phyloP scores from a whole-genome alignment of 2,797 vertebrate genomes.

The Ambastaia sidthimunki region DNA sequence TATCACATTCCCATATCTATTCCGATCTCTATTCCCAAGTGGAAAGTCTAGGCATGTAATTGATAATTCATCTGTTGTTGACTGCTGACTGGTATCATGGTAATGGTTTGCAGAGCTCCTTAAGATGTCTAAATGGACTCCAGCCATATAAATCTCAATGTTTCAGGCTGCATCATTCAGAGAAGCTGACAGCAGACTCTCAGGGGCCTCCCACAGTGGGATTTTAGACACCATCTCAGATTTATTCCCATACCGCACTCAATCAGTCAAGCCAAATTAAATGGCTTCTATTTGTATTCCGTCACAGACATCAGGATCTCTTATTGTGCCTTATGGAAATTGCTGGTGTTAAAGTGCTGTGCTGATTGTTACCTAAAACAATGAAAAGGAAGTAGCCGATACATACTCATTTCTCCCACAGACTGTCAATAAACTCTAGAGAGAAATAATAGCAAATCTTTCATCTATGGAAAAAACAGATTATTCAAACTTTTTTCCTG shows the following conservation, averaged over 20 bases:
- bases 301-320: slow-evolving; percentile 7
- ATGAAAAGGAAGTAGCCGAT: slow-evolving; percentile 27
- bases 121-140: slow-evolving; percentile 48
- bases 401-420: slow-evolving; percentile 41
- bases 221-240: slow-evolving; percentile 34
- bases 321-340: slow-evolving; percentile 43
- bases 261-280: slow-evolving; percentile 53
- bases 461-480: slow-evolving; percentile 7
- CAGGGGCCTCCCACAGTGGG: slow-evolving; percentile 14
- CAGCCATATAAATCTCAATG: slow-evolving; percentile 51
- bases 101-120: slow-evolving; percentile 43
- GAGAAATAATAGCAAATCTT: slow-evolving; percentile 8
- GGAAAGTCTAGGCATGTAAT: slow-evolving; percentile 38
- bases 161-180: slow-evolving; percentile 53
- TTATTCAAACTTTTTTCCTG: not conserved
- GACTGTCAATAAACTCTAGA: slow-evolving; percentile 3
- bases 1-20: slow-evolving; percentile 1
- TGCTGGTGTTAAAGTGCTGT: slow-evolving; percentile 46
- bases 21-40: slow-evolving; percentile 7
- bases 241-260: slow-evolving; percentile 51
- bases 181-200: slow-evolving; percentile 42
- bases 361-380: slow-evolving; percentile 49
- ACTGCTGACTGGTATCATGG: slow-evolving; percentile 42
- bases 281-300: slow-evolving; percentile 47
- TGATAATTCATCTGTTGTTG: slow-evolving; percentile 41